A percentile compares a stretch with the other conserved stretches of the same genome.
Conservation (phyloP, 2,888 invertebrate genomes). For the Protophormia terraenovae region DNA sequence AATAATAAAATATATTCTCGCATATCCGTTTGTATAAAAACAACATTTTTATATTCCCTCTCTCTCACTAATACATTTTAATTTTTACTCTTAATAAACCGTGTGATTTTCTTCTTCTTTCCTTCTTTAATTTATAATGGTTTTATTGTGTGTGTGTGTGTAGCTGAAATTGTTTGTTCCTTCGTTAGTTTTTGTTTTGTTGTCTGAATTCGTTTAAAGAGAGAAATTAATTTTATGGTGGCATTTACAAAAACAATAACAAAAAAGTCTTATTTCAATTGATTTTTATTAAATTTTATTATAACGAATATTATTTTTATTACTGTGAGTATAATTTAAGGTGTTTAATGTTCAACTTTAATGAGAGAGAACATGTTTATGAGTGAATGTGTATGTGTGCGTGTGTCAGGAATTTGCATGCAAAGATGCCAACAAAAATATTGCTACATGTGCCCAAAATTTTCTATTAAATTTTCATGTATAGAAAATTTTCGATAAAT, state of each 20-base stretch:
- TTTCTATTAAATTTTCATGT: no score
- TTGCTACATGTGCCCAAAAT: no score
- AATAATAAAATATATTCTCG: slow-evolving; percentile 24
- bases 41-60: neutral
- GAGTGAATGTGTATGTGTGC: neutral
- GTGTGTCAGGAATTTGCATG: neutral
- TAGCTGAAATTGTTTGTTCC: neutral
- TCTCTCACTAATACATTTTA: slow-evolving; percentile 17
- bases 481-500: no score
- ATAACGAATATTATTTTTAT: neutral
- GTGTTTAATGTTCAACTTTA: slow-evolving; percentile 3
- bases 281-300: slow-evolving; percentile 49
- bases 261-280: slow-evolving; percentile 20
- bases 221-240: neutral
- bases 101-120: neutral
- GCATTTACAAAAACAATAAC: neutral
- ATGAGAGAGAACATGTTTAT: neutral
- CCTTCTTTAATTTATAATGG: neutral
- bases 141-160: neutral
- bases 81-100: neutral
- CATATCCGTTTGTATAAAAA: slow-evolving; percentile 53
- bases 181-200: no score
- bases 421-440: neutral
- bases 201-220: no score
- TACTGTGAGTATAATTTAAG: neutral